Conservation (phyloP, 2,113 vertebrate genomes). For the Centropristis striata region DNA sequence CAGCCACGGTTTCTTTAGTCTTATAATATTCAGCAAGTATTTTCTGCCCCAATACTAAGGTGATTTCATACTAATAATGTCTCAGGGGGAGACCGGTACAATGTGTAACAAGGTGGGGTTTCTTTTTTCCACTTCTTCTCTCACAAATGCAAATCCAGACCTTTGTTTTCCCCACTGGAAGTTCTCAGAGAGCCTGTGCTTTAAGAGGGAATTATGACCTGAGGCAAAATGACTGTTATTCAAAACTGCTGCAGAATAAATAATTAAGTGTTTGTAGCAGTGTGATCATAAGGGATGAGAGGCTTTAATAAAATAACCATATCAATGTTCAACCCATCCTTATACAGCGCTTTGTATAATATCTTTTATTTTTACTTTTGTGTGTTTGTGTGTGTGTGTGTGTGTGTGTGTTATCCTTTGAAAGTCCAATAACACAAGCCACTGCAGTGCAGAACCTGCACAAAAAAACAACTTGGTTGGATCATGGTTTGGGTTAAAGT, state of each 20-base stretch:
- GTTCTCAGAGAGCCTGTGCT: neutral
- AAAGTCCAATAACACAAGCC: too few species aligned
- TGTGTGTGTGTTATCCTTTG: too few species aligned
- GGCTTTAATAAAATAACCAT: neutral
- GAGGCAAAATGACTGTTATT: constrained; percentile 18
- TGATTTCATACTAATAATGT: neutral
- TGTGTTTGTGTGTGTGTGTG: too few species aligned
- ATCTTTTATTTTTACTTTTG: too few species aligned
- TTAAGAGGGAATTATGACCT: constrained; percentile 6
- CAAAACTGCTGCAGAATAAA: constrained; percentile 22
- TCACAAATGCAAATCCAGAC: neutral
- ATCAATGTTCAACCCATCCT: neutral
- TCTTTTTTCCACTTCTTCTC: neutral
- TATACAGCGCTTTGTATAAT: too few species aligned
- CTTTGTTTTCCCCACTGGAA: neutral
- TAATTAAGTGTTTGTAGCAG: constrained; percentile 9
- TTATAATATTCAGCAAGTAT: neutral
- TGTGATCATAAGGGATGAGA: neutral
- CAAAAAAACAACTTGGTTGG: too few species aligned
- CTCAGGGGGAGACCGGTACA: neutral
- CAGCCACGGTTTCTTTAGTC: neutral
- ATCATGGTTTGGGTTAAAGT: too few species aligned
- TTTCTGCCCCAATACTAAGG: neutral
- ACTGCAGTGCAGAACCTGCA: too few species aligned
- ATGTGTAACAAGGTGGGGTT: neutral